Evolutionary conservation across 2,113 vertebrate species (phyloP).

Genomic region (Amphiprion percula): DNA sequence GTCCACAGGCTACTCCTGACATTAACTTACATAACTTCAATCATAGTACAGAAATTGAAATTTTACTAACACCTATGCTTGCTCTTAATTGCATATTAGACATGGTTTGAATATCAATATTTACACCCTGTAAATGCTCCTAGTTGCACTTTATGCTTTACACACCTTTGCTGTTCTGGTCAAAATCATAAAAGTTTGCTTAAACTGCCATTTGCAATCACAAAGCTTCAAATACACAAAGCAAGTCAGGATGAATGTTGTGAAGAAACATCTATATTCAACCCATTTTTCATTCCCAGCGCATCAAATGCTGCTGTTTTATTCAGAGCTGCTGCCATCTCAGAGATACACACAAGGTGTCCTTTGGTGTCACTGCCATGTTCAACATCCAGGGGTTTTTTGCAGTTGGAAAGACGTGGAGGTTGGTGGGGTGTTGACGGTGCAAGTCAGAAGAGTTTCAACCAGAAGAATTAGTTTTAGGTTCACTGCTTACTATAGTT

Average conservation of each 20-base stretch:
- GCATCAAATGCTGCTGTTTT: too few relatives aligned
- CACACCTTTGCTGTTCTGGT: background rate
- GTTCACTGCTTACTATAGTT: too few relatives aligned
- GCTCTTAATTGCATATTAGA: conserved; percentile 18
- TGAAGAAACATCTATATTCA: too few relatives aligned
- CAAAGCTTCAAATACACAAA: background rate
- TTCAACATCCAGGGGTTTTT: too few relatives aligned
- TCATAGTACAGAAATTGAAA: conserved; percentile 48
- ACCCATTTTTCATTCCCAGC: too few relatives aligned
- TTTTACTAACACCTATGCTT: conserved; percentile 23
- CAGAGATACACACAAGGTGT: too few relatives aligned
- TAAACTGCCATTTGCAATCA: background rate
- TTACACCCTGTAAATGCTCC: background rate
- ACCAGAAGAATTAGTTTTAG: too few relatives aligned
- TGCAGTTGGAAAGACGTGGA: too few relatives aligned
- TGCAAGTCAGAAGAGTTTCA: too few relatives aligned
- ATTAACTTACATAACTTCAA: conserved; percentile 43
- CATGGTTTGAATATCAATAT: conserved; percentile 27
- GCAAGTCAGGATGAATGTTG: background rate
- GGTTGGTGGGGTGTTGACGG: too few relatives aligned
- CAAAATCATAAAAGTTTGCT: background rate
- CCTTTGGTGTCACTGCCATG: too few relatives aligned
- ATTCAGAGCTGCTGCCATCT: too few relatives aligned
- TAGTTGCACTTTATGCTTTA: background rate
- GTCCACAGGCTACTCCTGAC: conserved; percentile 53